Evolutionary conservation across 2,797 vertebrate species (phyloP), one percentile per base, ranked within the genome.

Genomic region (Danio tinwini): DNA sequence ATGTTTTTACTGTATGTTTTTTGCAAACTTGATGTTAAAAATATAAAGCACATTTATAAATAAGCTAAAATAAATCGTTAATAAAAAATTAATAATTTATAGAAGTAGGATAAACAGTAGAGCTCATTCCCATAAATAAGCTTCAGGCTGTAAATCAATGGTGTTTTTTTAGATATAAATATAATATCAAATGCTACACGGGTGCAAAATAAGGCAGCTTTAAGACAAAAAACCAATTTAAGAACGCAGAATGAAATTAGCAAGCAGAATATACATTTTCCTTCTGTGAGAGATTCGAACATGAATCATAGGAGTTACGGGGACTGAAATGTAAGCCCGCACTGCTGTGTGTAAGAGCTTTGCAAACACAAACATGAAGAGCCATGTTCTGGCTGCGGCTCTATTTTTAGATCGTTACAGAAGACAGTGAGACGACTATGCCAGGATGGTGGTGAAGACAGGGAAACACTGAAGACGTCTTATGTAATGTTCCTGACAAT

Each of bases 391-490:
- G 62, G 53, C 67, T 61, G 63, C 67, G 7, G 56, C 69, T 85
- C 85, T 89, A 88, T 88, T 86, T 89, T 78, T 87, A 85, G 83
- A 76, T 61, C 0, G 44, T 59, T 82, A 65, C 68, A 80, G 67
- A 58, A 69, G 81, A 79, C 45, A 61, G 81, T 62, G 82, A 85
- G 81, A 78, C 7, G 21, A 83, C 81, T 83, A 83, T 59, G 61
- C 64, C 47, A 73, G 80, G 84, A 52, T 74, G 17, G 19, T 62
- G 53, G 52, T 39, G 12, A 58, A 65, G 47, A 53, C 0, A 6
- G 16, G 67, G 49, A 62, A 70, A 52, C 50, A 63, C 37, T 13
- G 17, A 44, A 65, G 39, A n/a, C 49, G 4, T 5, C 49, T 21
- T 50, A 13, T 67, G 56, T 29, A 68, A 50, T 14, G 14, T 74